Evolutionary conservation across 2,113 vertebrate species (phyloP), one percentile per base, ranked within the genome.

Genomic region (Aviceda subcristata): DNA sequence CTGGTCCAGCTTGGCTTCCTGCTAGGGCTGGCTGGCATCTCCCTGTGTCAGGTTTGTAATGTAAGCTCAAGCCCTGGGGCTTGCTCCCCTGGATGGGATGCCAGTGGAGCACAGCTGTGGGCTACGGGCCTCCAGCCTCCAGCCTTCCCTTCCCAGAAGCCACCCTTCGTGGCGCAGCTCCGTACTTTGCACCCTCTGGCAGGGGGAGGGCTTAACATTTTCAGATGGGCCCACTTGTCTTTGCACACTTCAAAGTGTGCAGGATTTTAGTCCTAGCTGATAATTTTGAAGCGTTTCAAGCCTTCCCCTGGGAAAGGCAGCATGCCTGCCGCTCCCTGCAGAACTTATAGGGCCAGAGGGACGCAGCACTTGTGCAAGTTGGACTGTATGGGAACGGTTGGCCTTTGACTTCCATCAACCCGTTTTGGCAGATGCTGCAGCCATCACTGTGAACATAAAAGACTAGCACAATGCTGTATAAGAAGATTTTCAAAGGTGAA

Each of bases 291-390:
- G 22, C 43, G 32, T 82, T 72, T 72, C n/a, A 75, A 72, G 51
- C 12, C 43, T 87, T 16, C 3, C n/a, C 8, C 20, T 21, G 24
- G 38, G 60, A 89, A 87, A 32, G 51, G 29, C 38, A 63, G 46
- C 0, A 0, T 71, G 46, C 73, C 84, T 77, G 0, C 43, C 1
- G 4, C 73, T 75, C 8, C 12, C 34, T 56, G 8, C 29, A 71
- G 67, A 89, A 48, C 38, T 41, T 63, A 1, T 12, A 19, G 22
- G 17, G 78, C 32, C 6, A 15, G 57, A 60, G 45, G 66, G 43
- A 26, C 2, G 2, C 24, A 11, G 30, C 11, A 4, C 36, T 82
- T 67, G 7, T 0, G 7, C 20, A 86, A 67, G 30, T 5, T 68
- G 19, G 39, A 18, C 36, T 56, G 48, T 1, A 0, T 66, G 55